phyloP scores from a whole-genome alignment of 2,888 invertebrate species.

The Ophioninae sp. region DNA sequence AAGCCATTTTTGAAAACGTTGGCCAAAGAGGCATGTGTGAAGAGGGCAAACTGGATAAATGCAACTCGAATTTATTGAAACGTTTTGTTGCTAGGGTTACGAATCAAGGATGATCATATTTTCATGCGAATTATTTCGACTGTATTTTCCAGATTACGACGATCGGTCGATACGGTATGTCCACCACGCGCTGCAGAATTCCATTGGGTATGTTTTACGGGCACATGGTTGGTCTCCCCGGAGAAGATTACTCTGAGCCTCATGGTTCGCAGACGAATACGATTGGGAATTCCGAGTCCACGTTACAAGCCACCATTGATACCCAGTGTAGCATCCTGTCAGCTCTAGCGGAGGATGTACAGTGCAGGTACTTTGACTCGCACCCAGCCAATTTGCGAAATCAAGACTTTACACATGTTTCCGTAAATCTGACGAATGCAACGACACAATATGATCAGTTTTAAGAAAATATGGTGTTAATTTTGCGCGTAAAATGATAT shows the following conservation, averaged over 20 bases:
- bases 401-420: background rate
- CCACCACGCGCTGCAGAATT: conserved; percentile 93
- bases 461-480: background rate
- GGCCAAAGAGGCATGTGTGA: background rate
- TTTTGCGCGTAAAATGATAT: background rate
- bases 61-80: background rate
- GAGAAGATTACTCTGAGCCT: conserved; percentile 81
- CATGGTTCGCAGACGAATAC: conserved; percentile 72
- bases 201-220: conserved; percentile 97
- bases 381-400: conserved; percentile 10
- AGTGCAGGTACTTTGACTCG: conserved; percentile 84
- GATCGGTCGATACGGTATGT: conserved; percentile 95
- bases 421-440: no score
- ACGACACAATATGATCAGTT: background rate
- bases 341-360: conserved; percentile 89
- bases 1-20: background rate
- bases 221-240: conserved; percentile 89
- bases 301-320: conserved; percentile 79
- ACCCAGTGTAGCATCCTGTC: conserved; percentile 86
- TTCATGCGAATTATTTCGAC: background rate
- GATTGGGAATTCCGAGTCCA: conserved; percentile 72
- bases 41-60: background rate
- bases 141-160: conserved; percentile 87
- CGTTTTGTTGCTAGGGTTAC: background rate
- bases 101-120: background rate